Conservation (phyloP, 2,888 invertebrate species). For the Tenthredo livida region DNA sequence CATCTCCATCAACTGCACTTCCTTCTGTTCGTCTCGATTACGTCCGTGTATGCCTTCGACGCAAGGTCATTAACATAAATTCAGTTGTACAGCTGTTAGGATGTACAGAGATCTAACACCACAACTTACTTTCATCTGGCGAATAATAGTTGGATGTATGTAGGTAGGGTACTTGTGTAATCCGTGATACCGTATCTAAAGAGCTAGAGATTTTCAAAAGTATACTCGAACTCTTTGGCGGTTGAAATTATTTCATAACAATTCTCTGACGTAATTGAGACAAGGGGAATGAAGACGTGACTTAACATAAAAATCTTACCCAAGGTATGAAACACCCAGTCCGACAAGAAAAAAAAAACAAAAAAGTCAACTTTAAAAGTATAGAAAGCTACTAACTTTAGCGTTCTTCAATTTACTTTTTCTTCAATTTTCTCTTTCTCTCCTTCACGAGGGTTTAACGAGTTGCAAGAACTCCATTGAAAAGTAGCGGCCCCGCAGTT, state of each 20-base stretch:
- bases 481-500: constrained; percentile 33
- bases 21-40: constrained; percentile 57
- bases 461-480: constrained; percentile 19
- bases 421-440: background rate
- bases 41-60: constrained; percentile 55
- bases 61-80: constrained; percentile 58
- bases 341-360: background rate
- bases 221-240: background rate
- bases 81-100: constrained; percentile 34
- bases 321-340: background rate
- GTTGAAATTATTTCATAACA: constrained; percentile 27
- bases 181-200: background rate
- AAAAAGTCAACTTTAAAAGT: background rate
- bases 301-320: background rate
- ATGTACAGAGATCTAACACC: constrained; percentile 35
- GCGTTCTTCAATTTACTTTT: constrained; percentile 16
- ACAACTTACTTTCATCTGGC: background rate
- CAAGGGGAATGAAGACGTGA: constrained; percentile 2
- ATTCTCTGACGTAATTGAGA: constrained; percentile 21
- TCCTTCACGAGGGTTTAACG: background rate
- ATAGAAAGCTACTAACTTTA: constrained; percentile 17
- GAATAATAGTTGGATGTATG: background rate
- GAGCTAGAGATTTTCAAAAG: background rate
- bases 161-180: background rate
- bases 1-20: constrained; percentile 60